phyloP scores from a whole-genome alignment of 64 coral and sea anemone species.

The Hydrozoanthus tunicans region DNA sequence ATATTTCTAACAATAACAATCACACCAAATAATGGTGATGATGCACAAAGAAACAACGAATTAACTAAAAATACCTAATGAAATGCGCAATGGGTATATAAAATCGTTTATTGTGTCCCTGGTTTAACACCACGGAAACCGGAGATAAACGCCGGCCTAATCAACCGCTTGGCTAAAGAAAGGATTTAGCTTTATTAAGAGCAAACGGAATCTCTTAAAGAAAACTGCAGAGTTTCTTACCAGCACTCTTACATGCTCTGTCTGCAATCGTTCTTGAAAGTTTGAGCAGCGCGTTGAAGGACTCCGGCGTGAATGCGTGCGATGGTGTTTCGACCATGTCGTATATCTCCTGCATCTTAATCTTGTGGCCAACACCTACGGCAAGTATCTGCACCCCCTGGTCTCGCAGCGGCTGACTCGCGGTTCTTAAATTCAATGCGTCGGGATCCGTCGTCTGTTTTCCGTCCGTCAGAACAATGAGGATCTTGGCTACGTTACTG shows the following conservation, averaged over 20 bases:
- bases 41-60: no score
- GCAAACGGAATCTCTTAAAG: background rate
- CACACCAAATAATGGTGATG: no score
- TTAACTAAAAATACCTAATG: no score
- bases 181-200: no score
- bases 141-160: no score
- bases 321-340: constrained; percentile 56
- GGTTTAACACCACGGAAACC: no score
- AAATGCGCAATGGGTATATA: no score
- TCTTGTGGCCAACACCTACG: constrained; percentile 65
- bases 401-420: constrained; percentile 64
- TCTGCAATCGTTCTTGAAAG: constrained; percentile 67
- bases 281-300: constrained; percentile 72
- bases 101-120: no score
- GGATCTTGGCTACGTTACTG: constrained; percentile 69
- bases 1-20: no score
- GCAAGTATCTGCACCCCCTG: constrained; percentile 82
- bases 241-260: constrained; percentile 55
- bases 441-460: constrained; percentile 68
- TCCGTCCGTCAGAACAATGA: constrained; percentile 86
- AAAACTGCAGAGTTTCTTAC: background rate
- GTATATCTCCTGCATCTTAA: constrained; percentile 58
- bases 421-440: constrained; percentile 54
- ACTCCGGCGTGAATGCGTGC: constrained; percentile 76
- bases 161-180: no score